Conservation (phyloP, 2,888 invertebrate species). For the Xiphydria camelus region DNA sequence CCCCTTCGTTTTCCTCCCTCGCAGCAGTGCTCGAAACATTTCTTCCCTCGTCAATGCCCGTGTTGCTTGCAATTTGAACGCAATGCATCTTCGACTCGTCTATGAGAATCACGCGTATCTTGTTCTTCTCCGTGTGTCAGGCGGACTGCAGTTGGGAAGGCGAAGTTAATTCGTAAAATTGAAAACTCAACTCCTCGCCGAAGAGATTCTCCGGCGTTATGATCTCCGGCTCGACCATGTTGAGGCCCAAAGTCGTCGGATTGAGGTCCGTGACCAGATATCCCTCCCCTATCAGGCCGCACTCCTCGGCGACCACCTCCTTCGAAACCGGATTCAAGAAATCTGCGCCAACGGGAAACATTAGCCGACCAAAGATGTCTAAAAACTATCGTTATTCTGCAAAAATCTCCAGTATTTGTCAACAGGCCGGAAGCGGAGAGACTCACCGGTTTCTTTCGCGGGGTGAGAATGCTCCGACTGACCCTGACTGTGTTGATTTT, state of each 20-base stretch:
- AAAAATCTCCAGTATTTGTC: neutral
- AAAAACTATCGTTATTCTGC: no score
- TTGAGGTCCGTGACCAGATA: conserved; percentile 63
- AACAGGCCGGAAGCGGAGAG: neutral
- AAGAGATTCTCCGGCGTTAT: conserved; percentile 60
- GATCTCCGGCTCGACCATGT: conserved; percentile 60
- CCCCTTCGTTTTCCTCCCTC: neutral
- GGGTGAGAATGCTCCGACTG: conserved; percentile 35
- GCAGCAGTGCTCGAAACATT: no score
- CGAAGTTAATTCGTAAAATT: conserved; percentile 60
- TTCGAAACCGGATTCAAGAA: conserved; percentile 71
- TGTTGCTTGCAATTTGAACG: conserved; percentile 16
- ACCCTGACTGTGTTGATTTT: conserved; percentile 12
- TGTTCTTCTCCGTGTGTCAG: conserved; percentile 46
- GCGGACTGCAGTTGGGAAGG: conserved; percentile 54
- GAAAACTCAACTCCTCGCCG: conserved; percentile 61
- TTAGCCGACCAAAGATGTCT: no score
- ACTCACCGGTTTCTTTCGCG: conserved; percentile 48
- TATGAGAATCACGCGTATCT: conserved; percentile 44
- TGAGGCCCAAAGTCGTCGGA: conserved; percentile 60
- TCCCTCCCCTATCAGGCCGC: conserved; percentile 68
- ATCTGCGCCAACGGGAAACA: conserved; percentile 52
- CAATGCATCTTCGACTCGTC: conserved; percentile 38
- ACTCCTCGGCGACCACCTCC: conserved; percentile 78
- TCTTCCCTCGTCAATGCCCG: conserved; percentile 5